Percentiles rank a stretch among this genome's conserved stretches.
These are phyloP conservation scores for Toxotes lorentzi DNA, from an alignment of 2,797 vertebrate species.

Conservation along the genomic window DNA sequence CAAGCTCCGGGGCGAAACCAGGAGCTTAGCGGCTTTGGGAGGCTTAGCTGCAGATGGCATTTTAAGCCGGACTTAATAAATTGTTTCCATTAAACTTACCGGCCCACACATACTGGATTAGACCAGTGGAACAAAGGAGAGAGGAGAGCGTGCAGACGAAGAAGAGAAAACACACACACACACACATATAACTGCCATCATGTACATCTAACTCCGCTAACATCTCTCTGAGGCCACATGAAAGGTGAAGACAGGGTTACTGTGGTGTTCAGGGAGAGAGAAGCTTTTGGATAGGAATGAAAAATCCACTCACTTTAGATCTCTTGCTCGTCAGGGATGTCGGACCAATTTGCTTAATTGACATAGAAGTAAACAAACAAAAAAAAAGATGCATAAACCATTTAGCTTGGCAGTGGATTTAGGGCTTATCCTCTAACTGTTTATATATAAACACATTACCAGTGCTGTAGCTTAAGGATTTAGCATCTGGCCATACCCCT, in stretches of 20 bases:
- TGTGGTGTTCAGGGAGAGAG: slow-evolving; percentile 49
- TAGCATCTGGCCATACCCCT: slow-evolving; percentile 67
- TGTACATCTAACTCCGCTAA: slow-evolving; percentile 74
- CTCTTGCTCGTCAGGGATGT: slow-evolving; percentile 72
- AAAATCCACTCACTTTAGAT: slow-evolving; percentile 66
- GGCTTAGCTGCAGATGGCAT: slow-evolving; percentile 91
- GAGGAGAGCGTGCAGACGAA: slow-evolving; percentile 78
- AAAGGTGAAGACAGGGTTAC: slow-evolving; percentile 72
- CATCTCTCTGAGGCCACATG: slow-evolving; percentile 70
- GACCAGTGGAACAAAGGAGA: slow-evolving; percentile 85
- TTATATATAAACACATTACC: slow-evolving; percentile 80
- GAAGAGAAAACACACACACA: slow-evolving; percentile 48
- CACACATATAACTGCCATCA: slow-evolving; percentile 63
- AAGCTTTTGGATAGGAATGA: slow-evolving; percentile 64
- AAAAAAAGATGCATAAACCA: slow-evolving; percentile 78
- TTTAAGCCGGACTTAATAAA: slow-evolving; percentile 92
- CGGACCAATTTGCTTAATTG: slow-evolving; percentile 81
- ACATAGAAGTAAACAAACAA: slow-evolving; percentile 80
- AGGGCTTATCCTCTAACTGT: slow-evolving; percentile 80
- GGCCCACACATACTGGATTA: slow-evolving; percentile 90
- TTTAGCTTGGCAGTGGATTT: slow-evolving; percentile 80
- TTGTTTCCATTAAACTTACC: slow-evolving; percentile 92
- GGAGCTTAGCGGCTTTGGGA: slow-evolving; percentile 89
- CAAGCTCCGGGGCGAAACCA: slow-evolving; percentile 85
- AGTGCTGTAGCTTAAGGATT: slow-evolving; percentile 75